phyloP scores from a whole-genome alignment of 2,113 vertebrate genomes.

The Pseudopipra pipra region DNA sequence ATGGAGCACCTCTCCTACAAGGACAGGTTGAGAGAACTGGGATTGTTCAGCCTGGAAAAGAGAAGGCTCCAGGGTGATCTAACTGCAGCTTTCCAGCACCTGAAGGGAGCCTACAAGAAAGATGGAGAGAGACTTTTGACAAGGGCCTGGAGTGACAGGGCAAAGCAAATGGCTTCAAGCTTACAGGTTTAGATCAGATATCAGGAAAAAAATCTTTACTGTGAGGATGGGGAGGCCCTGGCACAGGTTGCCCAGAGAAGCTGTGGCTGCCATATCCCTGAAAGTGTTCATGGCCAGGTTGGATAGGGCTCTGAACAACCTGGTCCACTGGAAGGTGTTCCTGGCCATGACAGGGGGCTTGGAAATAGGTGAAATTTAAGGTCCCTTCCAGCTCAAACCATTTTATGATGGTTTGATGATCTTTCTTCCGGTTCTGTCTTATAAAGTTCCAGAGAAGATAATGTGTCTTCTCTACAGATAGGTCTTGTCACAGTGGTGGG shows the following conservation, averaged over 20 bases:
- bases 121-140: background rate
- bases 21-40: background rate
- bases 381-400: background rate
- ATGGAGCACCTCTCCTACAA: background rate
- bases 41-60: background rate
- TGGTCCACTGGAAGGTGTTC: background rate
- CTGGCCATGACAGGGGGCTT: background rate
- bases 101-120: background rate
- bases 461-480: background rate
- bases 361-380: background rate
- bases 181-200: background rate
- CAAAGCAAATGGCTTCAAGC: background rate
- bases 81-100: background rate
- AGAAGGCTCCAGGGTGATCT: background rate
- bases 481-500: background rate
- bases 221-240: background rate
- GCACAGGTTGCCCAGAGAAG: background rate
- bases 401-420: background rate
- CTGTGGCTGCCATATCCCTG: background rate
- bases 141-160: background rate
- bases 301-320: background rate
- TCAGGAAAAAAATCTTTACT: background rate
- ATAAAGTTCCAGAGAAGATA: background rate
- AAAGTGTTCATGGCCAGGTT: background rate
- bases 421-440: background rate